Evolutionary conservation across 1,140 invertebrate species (phyloP).

Genomic region (Drosophila tsacasi): DNA sequence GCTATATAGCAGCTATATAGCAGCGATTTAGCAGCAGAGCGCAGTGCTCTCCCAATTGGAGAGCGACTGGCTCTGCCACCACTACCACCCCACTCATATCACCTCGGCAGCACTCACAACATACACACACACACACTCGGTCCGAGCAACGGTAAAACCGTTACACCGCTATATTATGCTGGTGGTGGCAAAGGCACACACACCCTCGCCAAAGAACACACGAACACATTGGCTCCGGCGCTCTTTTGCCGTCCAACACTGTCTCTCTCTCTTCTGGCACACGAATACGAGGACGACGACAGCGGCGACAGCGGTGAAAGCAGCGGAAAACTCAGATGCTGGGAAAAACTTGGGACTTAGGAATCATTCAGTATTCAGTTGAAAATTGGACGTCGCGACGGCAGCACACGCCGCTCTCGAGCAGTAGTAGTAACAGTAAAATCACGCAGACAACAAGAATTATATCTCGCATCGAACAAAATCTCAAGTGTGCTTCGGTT

Average conservation of each 20-base stretch:
- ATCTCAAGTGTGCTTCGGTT: slow-evolving; percentile 3
- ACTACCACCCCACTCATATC: slow-evolving; percentile 52
- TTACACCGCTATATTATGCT: slow-evolving; percentile 76
- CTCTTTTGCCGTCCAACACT: slow-evolving; percentile 21
- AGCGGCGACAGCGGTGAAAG: slow-evolving; percentile 28
- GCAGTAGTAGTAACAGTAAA: slow-evolving; percentile 60
- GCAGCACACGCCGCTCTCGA: slow-evolving; percentile 81
- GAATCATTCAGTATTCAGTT: slow-evolving; percentile 66
- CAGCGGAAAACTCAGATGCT: slow-evolving; percentile 50
- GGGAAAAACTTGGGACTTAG: slow-evolving; percentile 49
- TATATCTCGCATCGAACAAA: slow-evolving; percentile 30
- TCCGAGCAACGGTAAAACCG: slow-evolving; percentile 62
- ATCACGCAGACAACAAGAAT: slow-evolving; percentile 61
- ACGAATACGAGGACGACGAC: slow-evolving; percentile 39
- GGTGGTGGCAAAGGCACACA: slow-evolving; percentile 65
- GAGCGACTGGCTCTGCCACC: slow-evolving; percentile 35
- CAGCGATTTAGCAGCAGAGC: not conserved
- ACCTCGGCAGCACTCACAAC: slow-evolving; percentile 53
- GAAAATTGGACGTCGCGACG: slow-evolving; percentile 84
- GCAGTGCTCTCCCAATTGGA: slow-evolving; percentile 68
- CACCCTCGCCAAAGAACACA: slow-evolving; percentile 13
- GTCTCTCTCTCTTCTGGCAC: slow-evolving; percentile 21
- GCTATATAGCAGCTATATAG: slow-evolving; percentile 30
- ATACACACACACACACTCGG: slow-evolving; percentile 43
- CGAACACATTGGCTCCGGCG: slow-evolving; percentile 17